These are phyloP conservation scores for Pteronura brasiliensis DNA, from an alignment of 2,113 vertebrate genomes.

Conservation along the genomic window DNA sequence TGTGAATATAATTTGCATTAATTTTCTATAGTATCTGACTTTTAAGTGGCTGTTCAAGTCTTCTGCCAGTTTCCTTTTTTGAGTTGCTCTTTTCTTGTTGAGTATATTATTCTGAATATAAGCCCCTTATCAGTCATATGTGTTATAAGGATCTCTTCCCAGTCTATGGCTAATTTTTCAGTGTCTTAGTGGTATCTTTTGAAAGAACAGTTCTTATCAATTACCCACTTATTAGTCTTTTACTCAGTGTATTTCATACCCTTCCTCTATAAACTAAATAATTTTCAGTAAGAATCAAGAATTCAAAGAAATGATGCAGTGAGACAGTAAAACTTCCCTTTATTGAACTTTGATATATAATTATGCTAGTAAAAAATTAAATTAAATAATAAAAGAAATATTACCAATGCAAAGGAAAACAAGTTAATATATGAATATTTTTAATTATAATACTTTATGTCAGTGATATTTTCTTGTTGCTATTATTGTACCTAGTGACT, in stretches of 20 bases:
- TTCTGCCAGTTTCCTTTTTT: neutral
- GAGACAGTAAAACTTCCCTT: neutral
- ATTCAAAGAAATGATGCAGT: neutral
- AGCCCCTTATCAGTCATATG: rapidly evolving
- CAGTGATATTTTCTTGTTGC: neutral
- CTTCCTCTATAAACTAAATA: neutral
- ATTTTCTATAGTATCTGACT: neutral
- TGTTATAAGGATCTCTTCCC: neutral
- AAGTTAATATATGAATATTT: neutral
- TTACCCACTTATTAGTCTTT: neutral
- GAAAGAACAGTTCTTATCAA: neutral
- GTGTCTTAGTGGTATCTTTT: neutral
- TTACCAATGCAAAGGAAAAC: neutral
- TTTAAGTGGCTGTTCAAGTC: neutral
- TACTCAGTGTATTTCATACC: neutral
- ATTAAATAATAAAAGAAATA: neutral
- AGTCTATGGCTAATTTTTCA: neutral
- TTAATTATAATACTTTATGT: neutral
- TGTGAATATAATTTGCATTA: neutral
- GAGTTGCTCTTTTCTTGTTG: neutral
- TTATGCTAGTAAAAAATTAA: neutral
- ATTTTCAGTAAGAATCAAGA: neutral
- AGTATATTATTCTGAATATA: neutral
- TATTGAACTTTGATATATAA: conserved; percentile 1
- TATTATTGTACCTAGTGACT: neutral